These are phyloP conservation scores for Battus philenor DNA, from an alignment of 1,140 invertebrate genomes.

Conservation along the genomic window DNA sequence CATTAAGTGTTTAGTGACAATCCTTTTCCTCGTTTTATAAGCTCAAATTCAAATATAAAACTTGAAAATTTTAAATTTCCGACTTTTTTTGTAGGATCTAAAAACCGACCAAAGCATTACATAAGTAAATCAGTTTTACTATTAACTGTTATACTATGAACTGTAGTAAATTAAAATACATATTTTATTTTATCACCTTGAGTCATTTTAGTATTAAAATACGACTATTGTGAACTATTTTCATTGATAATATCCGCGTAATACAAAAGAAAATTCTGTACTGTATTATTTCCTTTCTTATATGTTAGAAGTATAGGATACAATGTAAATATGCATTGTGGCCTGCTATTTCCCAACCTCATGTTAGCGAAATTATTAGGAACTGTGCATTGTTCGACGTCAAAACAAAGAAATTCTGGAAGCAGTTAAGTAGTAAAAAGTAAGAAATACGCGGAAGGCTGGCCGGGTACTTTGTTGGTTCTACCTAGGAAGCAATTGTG, in stretches of 20 bases:
- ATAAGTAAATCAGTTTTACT: no score
- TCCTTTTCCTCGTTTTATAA: no score
- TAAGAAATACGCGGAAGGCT: constrained; percentile 37
- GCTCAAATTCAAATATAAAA: no score
- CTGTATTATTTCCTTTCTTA: constrained; percentile 12
- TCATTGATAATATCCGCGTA: no score
- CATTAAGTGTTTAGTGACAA: no score
- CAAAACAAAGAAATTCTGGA: constrained; percentile 55
- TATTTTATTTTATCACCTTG: not conserved
- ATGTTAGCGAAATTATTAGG: constrained; percentile 55
- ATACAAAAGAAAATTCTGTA: no score
- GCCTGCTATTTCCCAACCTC: constrained; percentile 32
- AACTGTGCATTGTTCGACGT: constrained; percentile 47
- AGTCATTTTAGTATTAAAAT: not conserved
- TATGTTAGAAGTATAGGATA: constrained; percentile 12
- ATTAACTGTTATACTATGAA: no score
- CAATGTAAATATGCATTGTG: constrained; percentile 31
- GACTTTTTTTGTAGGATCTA: no score
- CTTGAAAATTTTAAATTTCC: no score
- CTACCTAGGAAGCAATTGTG: constrained; percentile 15
- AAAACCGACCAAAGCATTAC: no score
- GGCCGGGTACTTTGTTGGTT: constrained; percentile 27
- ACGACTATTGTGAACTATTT: no score
- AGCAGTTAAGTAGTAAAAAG: constrained; percentile 40
- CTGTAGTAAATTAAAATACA: no score